Conservation (phyloP, 2,797 vertebrate species). For the Rhinichthys osculus region DNA sequence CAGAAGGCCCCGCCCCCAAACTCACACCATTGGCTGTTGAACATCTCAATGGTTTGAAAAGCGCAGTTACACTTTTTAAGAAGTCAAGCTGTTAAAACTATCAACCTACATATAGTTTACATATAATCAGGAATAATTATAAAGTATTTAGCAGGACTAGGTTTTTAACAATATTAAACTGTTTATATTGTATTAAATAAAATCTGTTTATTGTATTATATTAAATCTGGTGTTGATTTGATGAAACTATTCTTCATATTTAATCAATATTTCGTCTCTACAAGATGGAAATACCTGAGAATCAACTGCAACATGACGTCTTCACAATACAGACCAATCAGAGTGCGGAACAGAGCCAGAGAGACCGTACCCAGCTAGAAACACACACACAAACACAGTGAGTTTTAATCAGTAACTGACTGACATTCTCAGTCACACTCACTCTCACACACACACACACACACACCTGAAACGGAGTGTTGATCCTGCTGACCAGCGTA, state of each 20-base stretch:
- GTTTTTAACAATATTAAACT: neutral
- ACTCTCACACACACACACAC: neutral
- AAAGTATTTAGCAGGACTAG: neutral
- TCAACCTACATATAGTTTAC: neutral
- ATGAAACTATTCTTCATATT: neutral
- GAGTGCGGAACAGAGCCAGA: slow-evolving; percentile 91
- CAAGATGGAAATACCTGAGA: slow-evolving; percentile 82
- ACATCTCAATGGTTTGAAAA: neutral
- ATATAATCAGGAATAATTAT: neutral
- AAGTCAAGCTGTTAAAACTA: neutral
- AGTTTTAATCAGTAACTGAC: neutral
- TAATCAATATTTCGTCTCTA: neutral
- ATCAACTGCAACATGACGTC: slow-evolving; percentile 96
- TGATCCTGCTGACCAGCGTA: slow-evolving; percentile 93
- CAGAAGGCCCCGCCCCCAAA: neutral
- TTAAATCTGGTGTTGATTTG: neutral
- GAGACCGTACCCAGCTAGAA: slow-evolving; percentile 93
- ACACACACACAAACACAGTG: slow-evolving; percentile 10
- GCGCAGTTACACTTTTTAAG: neutral
- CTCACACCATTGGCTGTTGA: neutral
- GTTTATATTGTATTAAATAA: no score
- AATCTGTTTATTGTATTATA: no score
- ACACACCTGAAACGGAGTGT: slow-evolving; percentile 94
- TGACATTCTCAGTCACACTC: no score
- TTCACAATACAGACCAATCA: slow-evolving; percentile 95